phyloP scores from a whole-genome alignment of 2,113 vertebrate genomes.

The Lynx canadensis region DNA sequence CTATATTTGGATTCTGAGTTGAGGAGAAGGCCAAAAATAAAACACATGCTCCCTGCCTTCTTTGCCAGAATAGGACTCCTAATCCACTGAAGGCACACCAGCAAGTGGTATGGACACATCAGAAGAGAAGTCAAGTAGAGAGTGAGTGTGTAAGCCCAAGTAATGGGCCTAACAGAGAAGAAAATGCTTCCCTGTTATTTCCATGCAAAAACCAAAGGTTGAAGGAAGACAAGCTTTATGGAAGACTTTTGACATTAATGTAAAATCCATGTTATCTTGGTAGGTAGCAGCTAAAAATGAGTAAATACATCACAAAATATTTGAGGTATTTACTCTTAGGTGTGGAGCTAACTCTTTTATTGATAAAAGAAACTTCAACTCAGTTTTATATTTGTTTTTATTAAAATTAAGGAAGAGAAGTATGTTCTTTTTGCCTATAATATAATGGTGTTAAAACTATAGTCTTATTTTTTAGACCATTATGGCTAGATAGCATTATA shows the following conservation, averaged over 20 bases:
- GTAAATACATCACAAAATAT: neutral
- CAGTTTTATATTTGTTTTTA: neutral
- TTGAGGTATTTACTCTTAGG: neutral
- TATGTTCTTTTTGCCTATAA: neutral
- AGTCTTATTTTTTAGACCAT: neutral
- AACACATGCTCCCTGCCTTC: neutral
- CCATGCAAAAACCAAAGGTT: neutral
- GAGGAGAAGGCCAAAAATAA: constrained; percentile 4
- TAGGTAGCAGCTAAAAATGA: neutral
- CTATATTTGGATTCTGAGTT: neutral
- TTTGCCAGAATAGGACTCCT: neutral
- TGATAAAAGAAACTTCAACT: neutral
- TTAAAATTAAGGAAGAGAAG: neutral
- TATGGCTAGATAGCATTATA: neutral
- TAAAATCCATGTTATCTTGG: neutral
- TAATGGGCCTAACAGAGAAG: neutral
- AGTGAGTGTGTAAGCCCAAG: neutral
- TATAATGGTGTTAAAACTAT: neutral
- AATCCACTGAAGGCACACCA: neutral
- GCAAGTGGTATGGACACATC: neutral
- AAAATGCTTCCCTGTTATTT: neutral
- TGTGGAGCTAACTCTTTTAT: neutral
- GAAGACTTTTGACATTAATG: neutral
- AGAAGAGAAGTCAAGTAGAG: neutral
- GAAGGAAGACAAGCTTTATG: neutral